Evolutionary conservation across 64 coral and sea anemone genomes (phyloP).

Genomic region (Montipora foliosa): DNA sequence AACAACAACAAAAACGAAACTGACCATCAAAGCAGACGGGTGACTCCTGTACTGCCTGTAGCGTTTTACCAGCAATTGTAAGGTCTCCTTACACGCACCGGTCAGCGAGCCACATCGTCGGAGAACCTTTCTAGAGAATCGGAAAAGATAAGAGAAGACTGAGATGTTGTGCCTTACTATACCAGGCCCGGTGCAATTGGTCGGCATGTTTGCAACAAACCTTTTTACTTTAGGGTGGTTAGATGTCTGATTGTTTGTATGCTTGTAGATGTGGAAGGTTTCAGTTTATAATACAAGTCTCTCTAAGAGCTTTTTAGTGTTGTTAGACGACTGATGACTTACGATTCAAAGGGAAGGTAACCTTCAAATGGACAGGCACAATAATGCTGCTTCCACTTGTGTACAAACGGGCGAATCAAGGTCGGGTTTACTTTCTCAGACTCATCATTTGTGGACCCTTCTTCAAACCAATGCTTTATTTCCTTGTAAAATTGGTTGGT

Average conservation of each 20-base stretch:
- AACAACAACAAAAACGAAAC: too few relatives aligned
- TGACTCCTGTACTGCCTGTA: constrained; percentile 27
- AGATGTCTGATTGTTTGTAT: too few relatives aligned
- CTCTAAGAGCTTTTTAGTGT: too few relatives aligned
- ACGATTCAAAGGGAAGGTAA: constrained; percentile 55
- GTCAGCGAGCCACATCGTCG: constrained; percentile 44
- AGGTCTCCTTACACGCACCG: constrained; percentile 51
- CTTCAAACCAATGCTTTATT: constrained; percentile 65
- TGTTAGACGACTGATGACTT: not conserved
- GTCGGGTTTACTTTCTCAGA: constrained; percentile 40
- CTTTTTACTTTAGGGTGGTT: too few relatives aligned
- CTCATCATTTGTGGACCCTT: constrained; percentile 57
- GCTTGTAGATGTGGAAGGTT: too few relatives aligned
- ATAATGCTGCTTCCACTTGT: constrained; percentile 70
- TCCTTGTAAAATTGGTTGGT: constrained; percentile 5
- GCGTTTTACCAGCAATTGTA: constrained; percentile 18
- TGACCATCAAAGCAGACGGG: constrained; percentile 1
- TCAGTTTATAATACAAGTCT: too few relatives aligned
- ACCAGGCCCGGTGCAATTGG: too few relatives aligned
- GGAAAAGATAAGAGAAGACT: not conserved
- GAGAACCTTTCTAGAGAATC: constrained; percentile 34
- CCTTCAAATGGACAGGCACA: constrained; percentile 59
- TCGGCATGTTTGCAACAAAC: too few relatives aligned
- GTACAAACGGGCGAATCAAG: constrained; percentile 64
- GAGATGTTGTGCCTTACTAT: not conserved